Evolutionary conservation across 2,888 invertebrate species (phyloP), one percentile per base, ranked within the genome.

Genomic region (Eupithecia centaureata): DNA sequence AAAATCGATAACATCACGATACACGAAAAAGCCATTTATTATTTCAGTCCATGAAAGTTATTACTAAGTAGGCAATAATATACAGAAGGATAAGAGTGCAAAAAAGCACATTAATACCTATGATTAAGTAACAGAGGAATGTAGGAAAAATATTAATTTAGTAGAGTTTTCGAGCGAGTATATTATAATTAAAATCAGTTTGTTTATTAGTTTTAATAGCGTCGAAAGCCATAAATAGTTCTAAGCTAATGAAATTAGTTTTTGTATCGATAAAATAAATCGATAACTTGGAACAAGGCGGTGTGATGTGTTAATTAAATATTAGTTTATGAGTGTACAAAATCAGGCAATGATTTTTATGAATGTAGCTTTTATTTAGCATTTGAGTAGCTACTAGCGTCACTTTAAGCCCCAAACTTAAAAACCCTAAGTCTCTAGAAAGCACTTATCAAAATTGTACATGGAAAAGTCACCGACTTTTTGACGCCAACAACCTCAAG

Each of bases 111-210:
- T 59, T 57, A 56, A 65, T 4, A 52, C 25, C 27, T 52, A 52
- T 52, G 27, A 25, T 52, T 27, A 42, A 42, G 10, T 32, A 3
- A 35, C 12, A 42, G 0, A 52, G 52, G 51, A 27, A 2, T 27
- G 7, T 7, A 27, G 52, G 12, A 15, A 27, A 52, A 7, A 52
- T 52, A 52, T 25, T 51, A 25, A 51, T 5, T 8, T 13, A 51
- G 15, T 1, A 54, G 15, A 8, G 18, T 30, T 56, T 12, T 51
- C 51, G 25, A 30, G n/a, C n/a, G 2, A 15, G 27, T 13, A 47
- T 68, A 65, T 64, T 70, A 69, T 66, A 66, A 70, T 63, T 63
- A 38, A 70, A 67, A 68, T 70, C 47, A 63, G 73, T 68, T 71
- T 68, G 63, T 68, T 67, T 70, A 69, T 63, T 38, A 52, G 38